A percentile compares a stretch with the other conserved stretches of the same genome.
phyloP scores from a whole-genome alignment of 2,797 vertebrate genomes.

The Micropoecilia bifurca region DNA sequence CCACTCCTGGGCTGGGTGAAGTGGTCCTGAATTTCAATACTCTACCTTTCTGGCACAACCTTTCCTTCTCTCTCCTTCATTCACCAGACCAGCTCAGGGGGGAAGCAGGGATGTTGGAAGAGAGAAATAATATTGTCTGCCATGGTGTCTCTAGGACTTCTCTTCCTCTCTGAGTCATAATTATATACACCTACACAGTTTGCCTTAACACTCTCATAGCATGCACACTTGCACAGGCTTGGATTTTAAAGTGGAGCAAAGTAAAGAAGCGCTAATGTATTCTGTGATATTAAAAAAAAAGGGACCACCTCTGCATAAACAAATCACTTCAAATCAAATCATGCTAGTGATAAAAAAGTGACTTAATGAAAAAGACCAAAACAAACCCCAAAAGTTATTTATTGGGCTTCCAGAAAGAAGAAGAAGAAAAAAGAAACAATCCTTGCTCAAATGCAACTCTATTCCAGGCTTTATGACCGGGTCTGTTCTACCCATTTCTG shows the following conservation, averaged over 20 bases:
- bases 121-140: conserved; percentile 75
- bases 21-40: conserved; percentile 86
- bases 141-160: conserved; percentile 61
- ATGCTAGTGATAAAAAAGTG: conserved; percentile 45
- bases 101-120: conserved; percentile 45
- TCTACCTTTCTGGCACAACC: conserved; percentile 74
- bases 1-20: conserved; percentile 81
- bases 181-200: conserved; percentile 73
- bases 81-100: conserved; percentile 46
- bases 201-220: conserved; percentile 46
- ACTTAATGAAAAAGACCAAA: conserved; percentile 25
- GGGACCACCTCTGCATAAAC: conserved; percentile 38
- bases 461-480: background rate
- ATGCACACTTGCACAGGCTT: conserved; percentile 21
- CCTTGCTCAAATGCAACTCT: background rate
- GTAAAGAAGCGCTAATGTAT: conserved; percentile 52
- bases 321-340: conserved; percentile 56
- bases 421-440: background rate
- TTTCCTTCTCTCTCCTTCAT: conserved; percentile 64
- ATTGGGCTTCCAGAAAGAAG: background rate
- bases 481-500: background rate
- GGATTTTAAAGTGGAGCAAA: conserved; percentile 46
- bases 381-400: conserved; percentile 33
- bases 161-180: conserved; percentile 68
- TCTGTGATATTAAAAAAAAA: conserved; percentile 47